Evolutionary conservation across 1,140 invertebrate species (phyloP).

Genomic region (Nephila pilipes): DNA sequence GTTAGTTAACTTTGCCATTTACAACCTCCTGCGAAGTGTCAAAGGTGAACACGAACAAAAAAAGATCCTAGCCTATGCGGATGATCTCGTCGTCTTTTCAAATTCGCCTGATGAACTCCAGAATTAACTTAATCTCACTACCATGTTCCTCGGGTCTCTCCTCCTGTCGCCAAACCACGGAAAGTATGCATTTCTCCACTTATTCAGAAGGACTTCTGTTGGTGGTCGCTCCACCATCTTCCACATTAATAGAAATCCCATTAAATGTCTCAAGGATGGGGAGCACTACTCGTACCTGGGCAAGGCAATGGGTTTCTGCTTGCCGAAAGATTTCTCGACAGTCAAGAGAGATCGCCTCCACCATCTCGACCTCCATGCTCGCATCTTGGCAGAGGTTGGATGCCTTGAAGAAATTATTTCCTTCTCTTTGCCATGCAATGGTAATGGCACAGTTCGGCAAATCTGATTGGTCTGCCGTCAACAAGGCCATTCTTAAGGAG

Average conservation of each 20-base stretch:
- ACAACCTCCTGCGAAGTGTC: rapidly evolving
- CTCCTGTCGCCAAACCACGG: rapidly evolving
- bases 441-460: neutral
- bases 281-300: neutral
- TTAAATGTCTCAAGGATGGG: neutral
- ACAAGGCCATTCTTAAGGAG: neutral
- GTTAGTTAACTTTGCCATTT: neutral
- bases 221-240: neutral
- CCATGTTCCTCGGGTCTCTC: rapidly evolving
- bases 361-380: rapidly evolving
- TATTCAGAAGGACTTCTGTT: neutral
- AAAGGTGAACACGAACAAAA: rapidly evolving
- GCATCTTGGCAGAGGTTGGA: neutral
- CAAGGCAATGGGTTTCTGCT: neutral
- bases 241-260: rapidly evolving
- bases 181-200: neutral
- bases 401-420: neutral
- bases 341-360: rapidly evolving
- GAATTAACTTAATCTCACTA: rapidly evolving
- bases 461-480: neutral
- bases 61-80: neutral
- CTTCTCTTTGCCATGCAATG: neutral
- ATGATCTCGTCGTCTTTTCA: neutral
- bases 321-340: no score
- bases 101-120: neutral